A percentile compares a stretch with the other conserved stretches of the same genome.
phyloP scores from a whole-genome alignment of 2,797 vertebrate genomes.

The Chrosomus eos region DNA sequence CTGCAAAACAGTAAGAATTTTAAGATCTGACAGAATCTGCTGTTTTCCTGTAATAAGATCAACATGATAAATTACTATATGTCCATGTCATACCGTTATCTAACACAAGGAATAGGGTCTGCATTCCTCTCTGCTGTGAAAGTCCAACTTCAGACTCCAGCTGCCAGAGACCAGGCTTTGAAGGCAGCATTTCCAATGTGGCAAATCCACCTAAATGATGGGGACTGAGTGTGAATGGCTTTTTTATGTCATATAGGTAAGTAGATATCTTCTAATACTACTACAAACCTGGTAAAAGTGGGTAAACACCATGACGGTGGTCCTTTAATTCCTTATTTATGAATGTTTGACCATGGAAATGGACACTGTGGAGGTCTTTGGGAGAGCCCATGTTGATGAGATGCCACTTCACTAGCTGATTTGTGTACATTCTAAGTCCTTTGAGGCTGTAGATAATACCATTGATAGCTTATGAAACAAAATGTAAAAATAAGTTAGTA shows the following conservation, averaged over 20 bases:
- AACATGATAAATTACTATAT: not conserved
- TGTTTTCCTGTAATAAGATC: slow-evolving; percentile 6
- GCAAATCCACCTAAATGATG: slow-evolving; percentile 84
- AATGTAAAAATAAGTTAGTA: not conserved
- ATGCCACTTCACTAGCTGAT: slow-evolving; percentile 86
- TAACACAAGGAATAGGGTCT: slow-evolving; percentile 87
- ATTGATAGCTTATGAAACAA: slow-evolving; percentile 85
- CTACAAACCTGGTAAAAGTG: slow-evolving; percentile 87
- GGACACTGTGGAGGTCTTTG: slow-evolving; percentile 87
- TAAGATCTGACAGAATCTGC: not conserved
- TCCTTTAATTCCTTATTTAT: slow-evolving; percentile 78
- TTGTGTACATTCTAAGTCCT: slow-evolving; percentile 90
- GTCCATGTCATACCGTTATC: slow-evolving; percentile 80
- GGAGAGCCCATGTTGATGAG: slow-evolving; percentile 91
- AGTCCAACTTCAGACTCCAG: slow-evolving; percentile 89
- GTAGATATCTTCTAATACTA: not conserved
- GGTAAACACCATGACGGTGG: slow-evolving; percentile 85
- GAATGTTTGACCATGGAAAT: slow-evolving; percentile 96
- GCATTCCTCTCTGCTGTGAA: slow-evolving; percentile 90
- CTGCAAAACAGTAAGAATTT: slow-evolving; percentile 68
- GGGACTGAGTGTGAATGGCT: not conserved
- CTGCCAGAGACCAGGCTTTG: slow-evolving; percentile 92
- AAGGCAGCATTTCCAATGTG: slow-evolving; percentile 91
- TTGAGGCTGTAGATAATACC: slow-evolving; percentile 88
- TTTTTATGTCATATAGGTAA: not conserved